These are phyloP conservation scores for Struthio camelus DNA, from an alignment of 2,113 vertebrate species.

Conservation along the genomic window DNA sequence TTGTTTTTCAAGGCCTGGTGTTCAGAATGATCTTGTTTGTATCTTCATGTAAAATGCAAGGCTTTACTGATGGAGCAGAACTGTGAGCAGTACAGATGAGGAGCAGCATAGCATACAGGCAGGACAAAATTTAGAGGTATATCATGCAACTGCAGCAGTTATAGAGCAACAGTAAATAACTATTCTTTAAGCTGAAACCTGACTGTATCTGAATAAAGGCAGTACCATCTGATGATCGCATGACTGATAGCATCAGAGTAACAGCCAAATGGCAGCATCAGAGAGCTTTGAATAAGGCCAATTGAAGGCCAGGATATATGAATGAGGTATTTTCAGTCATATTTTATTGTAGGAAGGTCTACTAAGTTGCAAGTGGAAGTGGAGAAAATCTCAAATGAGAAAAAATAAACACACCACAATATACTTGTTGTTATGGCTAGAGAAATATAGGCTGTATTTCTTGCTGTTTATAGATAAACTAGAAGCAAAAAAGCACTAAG, in stretches of 20 bases:
- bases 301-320: not conserved
- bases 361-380: not conserved
- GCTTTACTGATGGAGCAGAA: not conserved
- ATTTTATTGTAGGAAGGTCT: not conserved
- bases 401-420: no score
- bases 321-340: not conserved
- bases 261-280: not conserved
- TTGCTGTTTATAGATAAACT: no score
- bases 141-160: not conserved
- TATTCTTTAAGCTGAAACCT: not conserved
- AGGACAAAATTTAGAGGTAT: not conserved
- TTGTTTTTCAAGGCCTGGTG: accelerated
- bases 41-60: not conserved
- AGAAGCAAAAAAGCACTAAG: no score
- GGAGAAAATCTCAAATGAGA: no score
- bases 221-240: not conserved
- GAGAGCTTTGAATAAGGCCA: not conserved
- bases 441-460: no score
- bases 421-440: no score
- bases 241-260: not conserved
- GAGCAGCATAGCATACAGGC: not conserved
- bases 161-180: not conserved
- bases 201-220: not conserved
- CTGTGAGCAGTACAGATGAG: not conserved
- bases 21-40: not conserved